phyloP scores from a whole-genome alignment of 2,797 vertebrate species.

The Typhlichthys eigenmanni region DNA sequence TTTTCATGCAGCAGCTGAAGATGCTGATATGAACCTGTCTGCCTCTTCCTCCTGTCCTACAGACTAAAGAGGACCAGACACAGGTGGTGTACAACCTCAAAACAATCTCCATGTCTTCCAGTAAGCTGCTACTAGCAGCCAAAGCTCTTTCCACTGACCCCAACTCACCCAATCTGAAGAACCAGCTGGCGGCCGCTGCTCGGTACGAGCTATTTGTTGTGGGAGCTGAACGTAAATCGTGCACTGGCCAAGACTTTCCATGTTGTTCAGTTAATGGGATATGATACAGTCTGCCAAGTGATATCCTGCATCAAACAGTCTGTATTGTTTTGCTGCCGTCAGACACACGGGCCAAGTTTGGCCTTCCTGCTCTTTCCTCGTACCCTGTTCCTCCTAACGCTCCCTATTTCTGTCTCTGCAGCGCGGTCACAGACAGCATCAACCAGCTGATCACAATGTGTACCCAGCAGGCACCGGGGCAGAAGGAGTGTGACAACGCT shows the following conservation, averaged over 20 bases:
- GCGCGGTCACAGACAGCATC: conserved; percentile 95
- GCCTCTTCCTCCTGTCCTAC: conserved; percentile 22
- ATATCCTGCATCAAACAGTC: background rate
- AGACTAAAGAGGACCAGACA: conserved; percentile 92
- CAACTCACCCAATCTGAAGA: conserved; percentile 92
- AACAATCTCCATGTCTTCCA: conserved; percentile 98
- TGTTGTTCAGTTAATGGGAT: no score
- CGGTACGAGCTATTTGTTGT: conserved; percentile 69
- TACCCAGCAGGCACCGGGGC: conserved; percentile 94
- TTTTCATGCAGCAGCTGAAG: background rate
- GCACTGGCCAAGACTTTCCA: no score
- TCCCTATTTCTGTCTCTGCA: conserved; percentile 58
- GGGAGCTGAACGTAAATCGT: no score
- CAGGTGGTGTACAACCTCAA: conserved; percentile 97
- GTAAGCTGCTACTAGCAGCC: conserved; percentile 91
- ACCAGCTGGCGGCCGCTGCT: conserved; percentile 92
- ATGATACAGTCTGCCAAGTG: no score
- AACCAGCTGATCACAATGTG: conserved; percentile 99
- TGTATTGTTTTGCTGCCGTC: no score
- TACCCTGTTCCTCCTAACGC: background rate
- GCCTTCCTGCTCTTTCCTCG: background rate
- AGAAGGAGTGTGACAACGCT: conserved; percentile 97
- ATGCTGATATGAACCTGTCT: background rate
- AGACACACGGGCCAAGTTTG: no score
- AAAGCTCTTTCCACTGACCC: conserved; percentile 95